phyloP scores from a whole-genome alignment of 2,888 invertebrate genomes.

The Noctua pronuba region DNA sequence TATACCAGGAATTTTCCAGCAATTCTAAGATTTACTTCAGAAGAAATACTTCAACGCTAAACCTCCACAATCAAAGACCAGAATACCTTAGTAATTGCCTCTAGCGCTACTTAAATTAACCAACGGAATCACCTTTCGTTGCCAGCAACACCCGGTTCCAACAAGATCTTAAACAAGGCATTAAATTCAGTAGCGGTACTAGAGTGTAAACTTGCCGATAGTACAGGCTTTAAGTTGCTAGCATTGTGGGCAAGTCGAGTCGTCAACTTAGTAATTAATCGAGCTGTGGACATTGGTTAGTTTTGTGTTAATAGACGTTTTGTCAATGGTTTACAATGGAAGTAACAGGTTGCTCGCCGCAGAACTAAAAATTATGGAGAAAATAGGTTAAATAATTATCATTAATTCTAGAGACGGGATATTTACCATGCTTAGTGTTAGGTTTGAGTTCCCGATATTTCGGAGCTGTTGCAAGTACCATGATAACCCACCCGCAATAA shows the following conservation, averaged over 20 bases:
- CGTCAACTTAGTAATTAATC: slow-evolving; percentile 12
- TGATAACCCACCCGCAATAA: no score
- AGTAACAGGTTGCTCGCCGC: background rate
- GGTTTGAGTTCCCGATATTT: no score
- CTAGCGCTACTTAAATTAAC: slow-evolving; percentile 29
- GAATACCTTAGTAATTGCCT: slow-evolving; percentile 9
- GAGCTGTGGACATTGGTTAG: background rate
- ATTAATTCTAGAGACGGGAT: no score
- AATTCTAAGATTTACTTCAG: slow-evolving; percentile 4
- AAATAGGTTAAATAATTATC: background rate
- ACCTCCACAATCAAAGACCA: slow-evolving; percentile 1
- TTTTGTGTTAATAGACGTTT: background rate
- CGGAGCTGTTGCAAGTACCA: no score
- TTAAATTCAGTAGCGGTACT: slow-evolving; percentile 44
- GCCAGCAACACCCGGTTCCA: slow-evolving; percentile 15
- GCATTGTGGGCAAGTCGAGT: slow-evolving; percentile 14
- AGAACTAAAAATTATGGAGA: background rate
- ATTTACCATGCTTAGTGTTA: no score
- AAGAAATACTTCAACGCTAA: background rate
- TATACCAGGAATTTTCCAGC: background rate
- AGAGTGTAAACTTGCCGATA: slow-evolving; percentile 27
- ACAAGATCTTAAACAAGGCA: slow-evolving; percentile 30
- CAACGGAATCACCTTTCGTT: slow-evolving; percentile 20
- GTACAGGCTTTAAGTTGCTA: slow-evolving; percentile 5
- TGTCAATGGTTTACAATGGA: background rate